Evolutionary conservation across 2,888 invertebrate genomes (phyloP).

Genomic region (Drosophila anomelani): DNA sequence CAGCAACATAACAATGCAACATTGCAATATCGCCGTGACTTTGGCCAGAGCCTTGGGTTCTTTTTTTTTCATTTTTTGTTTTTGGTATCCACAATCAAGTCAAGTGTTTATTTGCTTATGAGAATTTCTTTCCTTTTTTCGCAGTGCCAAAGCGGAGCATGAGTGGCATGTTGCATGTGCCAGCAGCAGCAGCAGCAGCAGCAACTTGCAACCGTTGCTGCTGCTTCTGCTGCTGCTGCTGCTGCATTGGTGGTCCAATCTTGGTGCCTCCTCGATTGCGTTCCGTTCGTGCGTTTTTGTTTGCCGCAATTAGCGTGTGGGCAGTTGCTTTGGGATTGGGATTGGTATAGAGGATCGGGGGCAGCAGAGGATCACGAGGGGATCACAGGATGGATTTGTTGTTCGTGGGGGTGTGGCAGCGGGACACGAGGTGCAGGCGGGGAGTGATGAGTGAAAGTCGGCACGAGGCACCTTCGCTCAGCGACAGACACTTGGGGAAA

Average conservation of each 20-base stretch:
- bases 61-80: neutral
- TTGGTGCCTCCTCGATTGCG: conserved; percentile 62
- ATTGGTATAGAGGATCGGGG: neutral
- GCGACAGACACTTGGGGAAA: neutral
- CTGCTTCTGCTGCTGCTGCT: conserved; percentile 22
- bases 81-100: conserved; percentile 76
- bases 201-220: conserved; percentile 63
- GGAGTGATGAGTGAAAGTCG: conserved; percentile 63
- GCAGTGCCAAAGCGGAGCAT: conserved; percentile 17
- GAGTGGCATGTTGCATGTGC: conserved; percentile 72
- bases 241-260: conserved; percentile 66
- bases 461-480: conserved; percentile 14
- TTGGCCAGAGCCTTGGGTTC: conserved; percentile 2
- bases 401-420: conserved; percentile 25
- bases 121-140: conserved; percentile 36
- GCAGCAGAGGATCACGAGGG: neutral
- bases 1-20: conserved; percentile 26
- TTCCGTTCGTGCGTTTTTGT: conserved; percentile 71
- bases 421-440: neutral
- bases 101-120: conserved; percentile 82
- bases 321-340: conserved; percentile 45
- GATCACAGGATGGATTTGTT: conserved; percentile 14
- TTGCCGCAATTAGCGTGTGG: conserved; percentile 79
- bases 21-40: neutral
- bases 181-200: conserved; percentile 62